Percentiles rank a stretch among this genome's conserved stretches.
Conservation (phyloP, 2,113 vertebrate genomes). For the Leucosticte australis region DNA sequence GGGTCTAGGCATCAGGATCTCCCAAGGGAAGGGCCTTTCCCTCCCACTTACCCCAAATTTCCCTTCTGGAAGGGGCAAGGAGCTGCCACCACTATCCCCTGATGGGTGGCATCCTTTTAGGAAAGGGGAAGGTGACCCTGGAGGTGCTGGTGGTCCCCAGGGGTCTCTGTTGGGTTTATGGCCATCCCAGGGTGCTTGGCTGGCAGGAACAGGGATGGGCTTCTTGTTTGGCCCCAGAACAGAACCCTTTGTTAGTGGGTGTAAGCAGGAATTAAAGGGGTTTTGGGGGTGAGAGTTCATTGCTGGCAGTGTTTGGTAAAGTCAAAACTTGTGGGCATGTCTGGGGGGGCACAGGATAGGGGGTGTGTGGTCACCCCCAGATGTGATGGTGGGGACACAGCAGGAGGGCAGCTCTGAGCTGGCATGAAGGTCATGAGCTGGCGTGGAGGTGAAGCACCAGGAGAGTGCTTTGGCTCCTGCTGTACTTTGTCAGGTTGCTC, state of each 20-base stretch:
- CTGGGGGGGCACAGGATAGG: neutral
- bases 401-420: neutral
- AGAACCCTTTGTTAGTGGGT: neutral
- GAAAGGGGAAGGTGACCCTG: neutral
- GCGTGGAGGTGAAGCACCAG: rapidly evolving
- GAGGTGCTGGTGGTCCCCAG: neutral
- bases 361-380: rapidly evolving
- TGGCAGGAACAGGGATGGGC: neutral
- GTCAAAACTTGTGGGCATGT: neutral
- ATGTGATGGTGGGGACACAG: neutral
- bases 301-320: neutral
- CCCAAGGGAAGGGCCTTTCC: neutral
- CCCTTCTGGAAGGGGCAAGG: neutral
- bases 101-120: neutral
- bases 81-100: neutral
- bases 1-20: neutral
- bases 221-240: neutral
- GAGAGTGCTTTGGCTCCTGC: neutral
- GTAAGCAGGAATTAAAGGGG: neutral
- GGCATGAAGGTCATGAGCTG: neutral
- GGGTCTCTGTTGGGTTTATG: neutral
- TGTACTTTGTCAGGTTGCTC: neutral
- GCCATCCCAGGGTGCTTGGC: neutral
- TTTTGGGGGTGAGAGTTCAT: neutral
- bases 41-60: neutral